Evolutionary conservation across 2,113 vertebrate species (phyloP).

Genomic region (Miniopterus natalensis): DNA sequence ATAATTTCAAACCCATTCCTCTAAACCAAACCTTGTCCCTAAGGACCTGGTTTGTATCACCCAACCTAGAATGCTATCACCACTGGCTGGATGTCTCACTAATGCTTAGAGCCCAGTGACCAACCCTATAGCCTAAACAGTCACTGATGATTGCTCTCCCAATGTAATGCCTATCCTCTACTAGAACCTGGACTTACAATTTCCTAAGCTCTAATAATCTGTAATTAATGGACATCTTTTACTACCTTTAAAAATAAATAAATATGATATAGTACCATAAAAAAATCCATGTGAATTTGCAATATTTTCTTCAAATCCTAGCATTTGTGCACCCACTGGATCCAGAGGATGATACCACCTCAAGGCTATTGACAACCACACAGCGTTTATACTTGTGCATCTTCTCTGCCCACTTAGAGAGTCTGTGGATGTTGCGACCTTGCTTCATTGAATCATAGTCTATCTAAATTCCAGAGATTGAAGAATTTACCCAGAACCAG

Average conservation of each 20-base stretch:
- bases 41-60: not conserved
- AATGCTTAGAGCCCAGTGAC: not conserved
- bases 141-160: not conserved
- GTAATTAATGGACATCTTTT: not conserved
- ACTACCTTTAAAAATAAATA: not conserved
- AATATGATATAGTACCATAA: not conserved
- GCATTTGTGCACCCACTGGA: not conserved
- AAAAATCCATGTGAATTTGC: not conserved
- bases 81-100: not conserved
- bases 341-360: too few species aligned
- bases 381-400: not conserved
- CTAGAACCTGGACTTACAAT: not conserved
- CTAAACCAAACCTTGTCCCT: not conserved
- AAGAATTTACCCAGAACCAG: not conserved
- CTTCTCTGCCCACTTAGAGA: not conserved
- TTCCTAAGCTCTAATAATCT: not conserved
- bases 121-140: not conserved
- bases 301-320: not conserved
- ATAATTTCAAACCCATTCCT: not conserved
- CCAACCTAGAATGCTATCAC: rapidly evolving
- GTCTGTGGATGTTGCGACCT: not conserved
- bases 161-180: not conserved
- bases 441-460: not conserved
- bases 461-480: not conserved
- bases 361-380: not conserved